A percentile compares a stretch with the other conserved stretches of the same genome.
Conservation (phyloP, 2,113 vertebrate species). For the Budorcas taxicolor region DNA sequence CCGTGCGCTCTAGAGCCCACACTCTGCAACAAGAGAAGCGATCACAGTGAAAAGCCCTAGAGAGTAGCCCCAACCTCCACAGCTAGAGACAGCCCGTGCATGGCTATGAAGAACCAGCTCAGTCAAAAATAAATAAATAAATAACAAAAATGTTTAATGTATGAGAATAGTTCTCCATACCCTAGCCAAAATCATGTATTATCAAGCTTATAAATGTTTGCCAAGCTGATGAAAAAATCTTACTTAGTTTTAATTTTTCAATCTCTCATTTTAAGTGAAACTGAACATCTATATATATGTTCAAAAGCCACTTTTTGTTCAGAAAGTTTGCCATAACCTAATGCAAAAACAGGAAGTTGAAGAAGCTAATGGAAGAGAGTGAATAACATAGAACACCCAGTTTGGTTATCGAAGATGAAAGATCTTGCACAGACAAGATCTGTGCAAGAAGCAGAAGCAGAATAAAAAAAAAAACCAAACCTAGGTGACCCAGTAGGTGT, state of each 20-base stretch:
- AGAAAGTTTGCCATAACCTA: constrained; percentile 1
- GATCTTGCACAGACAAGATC: not conserved
- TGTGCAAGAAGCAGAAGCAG: not conserved
- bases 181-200: not conserved
- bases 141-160: not conserved
- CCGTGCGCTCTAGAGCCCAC: rapidly evolving
- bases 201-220: not conserved
- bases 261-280: not conserved
- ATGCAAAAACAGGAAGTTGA: not conserved
- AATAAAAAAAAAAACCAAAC: not conserved
- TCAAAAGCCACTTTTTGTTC: constrained; percentile 18
- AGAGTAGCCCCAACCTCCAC: not conserved
- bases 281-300: not conserved
- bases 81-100: not conserved
- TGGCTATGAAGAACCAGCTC: not conserved
- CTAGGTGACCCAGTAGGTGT: not conserved
- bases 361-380: not conserved
- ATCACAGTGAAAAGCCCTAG: not conserved
- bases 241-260: not conserved
- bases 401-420: not conserved
- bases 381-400: not conserved
- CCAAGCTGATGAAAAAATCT: not conserved
- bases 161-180: not conserved
- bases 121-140: not conserved
- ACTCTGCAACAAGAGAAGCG: not conserved